These are phyloP conservation scores for Calcarius lapponicus DNA, from an alignment of 2,797 vertebrate species.

Conservation along the genomic window DNA sequence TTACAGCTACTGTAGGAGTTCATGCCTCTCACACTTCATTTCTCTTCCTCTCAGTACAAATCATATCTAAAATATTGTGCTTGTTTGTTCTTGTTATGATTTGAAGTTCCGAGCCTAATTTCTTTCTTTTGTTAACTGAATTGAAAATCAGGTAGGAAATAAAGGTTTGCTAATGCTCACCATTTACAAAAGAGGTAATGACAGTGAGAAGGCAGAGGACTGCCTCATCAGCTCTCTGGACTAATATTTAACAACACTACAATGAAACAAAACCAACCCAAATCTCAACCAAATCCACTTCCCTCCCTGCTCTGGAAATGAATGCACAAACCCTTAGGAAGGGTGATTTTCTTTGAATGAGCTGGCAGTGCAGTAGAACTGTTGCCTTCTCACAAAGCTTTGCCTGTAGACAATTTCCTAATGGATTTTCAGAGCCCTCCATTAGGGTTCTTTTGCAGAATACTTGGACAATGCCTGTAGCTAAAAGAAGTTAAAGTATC, in stretches of 20 bases:
- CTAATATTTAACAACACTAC: neutral
- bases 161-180: neutral
- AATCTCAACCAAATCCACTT: neutral
- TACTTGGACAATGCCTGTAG: neutral
- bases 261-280: neutral
- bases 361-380: neutral
- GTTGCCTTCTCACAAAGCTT: neutral
- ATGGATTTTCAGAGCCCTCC: conserved; percentile 27
- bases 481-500: conserved; percentile 18
- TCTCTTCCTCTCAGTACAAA: neutral
- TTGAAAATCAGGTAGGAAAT: neutral
- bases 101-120: neutral
- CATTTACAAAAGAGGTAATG: neutral
- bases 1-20: neutral
- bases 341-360: conserved; percentile 15
- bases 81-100: neutral
- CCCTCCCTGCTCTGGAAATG: neutral
- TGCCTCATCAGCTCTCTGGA: neutral
- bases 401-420: conserved; percentile 12
- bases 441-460: conserved; percentile 9
- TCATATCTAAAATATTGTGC: neutral
- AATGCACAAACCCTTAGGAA: neutral
- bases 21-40: neutral
- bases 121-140: neutral
- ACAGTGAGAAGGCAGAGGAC: neutral